A percentile compares a stretch with the other conserved stretches of the same genome.
Conservation (phyloP, 2,888 invertebrate genomes). For the Drosophila recens region DNA sequence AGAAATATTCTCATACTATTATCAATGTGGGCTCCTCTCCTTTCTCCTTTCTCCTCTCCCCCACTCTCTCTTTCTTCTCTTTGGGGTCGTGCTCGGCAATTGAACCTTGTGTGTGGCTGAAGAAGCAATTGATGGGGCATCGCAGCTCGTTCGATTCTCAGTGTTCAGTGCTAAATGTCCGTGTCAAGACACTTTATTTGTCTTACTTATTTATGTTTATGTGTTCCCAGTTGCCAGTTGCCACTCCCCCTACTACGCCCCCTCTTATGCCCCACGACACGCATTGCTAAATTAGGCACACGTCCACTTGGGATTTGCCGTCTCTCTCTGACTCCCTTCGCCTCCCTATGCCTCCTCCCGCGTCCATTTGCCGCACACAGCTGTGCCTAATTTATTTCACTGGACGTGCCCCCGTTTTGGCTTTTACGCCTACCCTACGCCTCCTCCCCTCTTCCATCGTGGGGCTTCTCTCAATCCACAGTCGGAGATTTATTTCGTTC, state of each 20-base stretch:
- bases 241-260: background rate
- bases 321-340: background rate
- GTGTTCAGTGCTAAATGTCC: conserved; percentile 63
- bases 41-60: no score
- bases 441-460: no score
- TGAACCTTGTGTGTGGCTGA: conserved; percentile 54
- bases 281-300: conserved; percentile 72
- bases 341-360: background rate
- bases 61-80: background rate
- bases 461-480: conserved; percentile 58
- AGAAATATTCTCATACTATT: conserved; percentile 17
- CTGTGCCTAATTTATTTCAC: conserved; percentile 76
- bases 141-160: conserved; percentile 24
- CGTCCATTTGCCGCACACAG: conserved; percentile 53
- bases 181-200: conserved; percentile 76
- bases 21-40: conserved; percentile 1
- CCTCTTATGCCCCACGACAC: conserved; percentile 10
- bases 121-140: conserved; percentile 24
- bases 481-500: conserved; percentile 74
- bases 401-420: conserved; percentile 70
- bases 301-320: conserved; percentile 55
- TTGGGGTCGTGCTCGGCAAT: conserved; percentile 53
- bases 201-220: conserved; percentile 79
- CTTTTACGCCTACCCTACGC: conserved; percentile 3
- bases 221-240: conserved; percentile 18